A percentile compares a stretch with the other conserved stretches of the same genome.
These are phyloP conservation scores for Sebastes umbrosus DNA, from an alignment of 2,797 vertebrate species.

Conservation along the genomic window DNA sequence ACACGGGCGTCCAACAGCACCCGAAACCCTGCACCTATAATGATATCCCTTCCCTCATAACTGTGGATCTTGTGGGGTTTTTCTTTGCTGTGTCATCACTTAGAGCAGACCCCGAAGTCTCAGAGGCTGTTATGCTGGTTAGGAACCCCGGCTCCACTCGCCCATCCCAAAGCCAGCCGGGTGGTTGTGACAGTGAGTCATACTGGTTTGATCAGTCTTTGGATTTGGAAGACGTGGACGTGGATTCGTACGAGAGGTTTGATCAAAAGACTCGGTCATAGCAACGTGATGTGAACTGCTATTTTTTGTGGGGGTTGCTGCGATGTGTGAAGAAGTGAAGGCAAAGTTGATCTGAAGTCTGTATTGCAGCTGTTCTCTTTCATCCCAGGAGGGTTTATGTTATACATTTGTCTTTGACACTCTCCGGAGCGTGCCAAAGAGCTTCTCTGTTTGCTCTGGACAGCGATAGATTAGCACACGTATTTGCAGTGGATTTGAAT, in stretches of 20 bases:
- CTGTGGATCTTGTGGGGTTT: conserved; percentile 9
- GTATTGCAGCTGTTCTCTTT: not conserved
- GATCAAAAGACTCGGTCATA: conserved; percentile 12
- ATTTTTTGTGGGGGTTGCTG: not conserved
- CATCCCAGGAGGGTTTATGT: conserved; percentile 16
- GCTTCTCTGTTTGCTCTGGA: conserved; percentile 39
- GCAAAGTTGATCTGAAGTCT: conserved; percentile 21
- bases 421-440: conserved; percentile 4
- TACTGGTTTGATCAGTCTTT: conserved; percentile 48
- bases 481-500: conserved; percentile 50
- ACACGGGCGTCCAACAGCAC: not conserved
- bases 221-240: conserved; percentile 11
- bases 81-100: conserved; percentile 21
- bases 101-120: conserved; percentile 11
- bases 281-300: conserved; percentile 32
- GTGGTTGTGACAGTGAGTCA: conserved; percentile 44
- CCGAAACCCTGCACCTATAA: not conserved
- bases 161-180: conserved; percentile 26
- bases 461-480: conserved; percentile 19
- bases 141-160: not conserved
- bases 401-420: conserved; percentile 12
- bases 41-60: not conserved
- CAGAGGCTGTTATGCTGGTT: conserved; percentile 5
- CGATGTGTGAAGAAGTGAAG: not conserved
- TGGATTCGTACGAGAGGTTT: conserved; percentile 14